Base-by-base conservation (phyloP, 2,797 vertebrate genomes). In the Poeciliopsis turneri region DNA sequence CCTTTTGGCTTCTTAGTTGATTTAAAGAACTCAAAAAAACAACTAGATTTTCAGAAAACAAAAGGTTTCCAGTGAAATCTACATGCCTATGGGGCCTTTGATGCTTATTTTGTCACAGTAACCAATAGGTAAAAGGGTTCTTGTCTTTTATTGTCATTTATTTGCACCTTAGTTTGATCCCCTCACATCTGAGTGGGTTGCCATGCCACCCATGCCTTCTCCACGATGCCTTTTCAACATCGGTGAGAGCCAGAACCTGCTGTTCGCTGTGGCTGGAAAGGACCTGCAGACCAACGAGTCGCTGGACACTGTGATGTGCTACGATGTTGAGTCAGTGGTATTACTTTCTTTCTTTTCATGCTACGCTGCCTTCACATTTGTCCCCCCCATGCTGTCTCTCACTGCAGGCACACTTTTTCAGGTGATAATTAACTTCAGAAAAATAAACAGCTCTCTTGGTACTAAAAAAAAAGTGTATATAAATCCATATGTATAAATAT, bases 271-370 rank as follows among this genome's bases (percentile, higher is more conserved):
- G 79, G 98, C 97, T 30, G 98, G 98, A 86, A 99, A 99, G 93
- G 98, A 99, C 92, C 97, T 99, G 77, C 97, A 99, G 91, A 97
- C 95, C 49, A 98, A 97, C 82, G 97, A 97, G 90, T 98, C 98
- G 0, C 93, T 99, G 76, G 98, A 99, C 90, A 96, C 95, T 2
- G 97, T 98, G 1, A 85, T 99, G 94, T 98, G 97, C 95, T 99
- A 97, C 74, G 97, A 99, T 81, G 87, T 92, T 0, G 96, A 95
- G 98, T 99, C 92, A 92, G 95, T 94, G 74, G 0, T 30, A 7
- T 78, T 36, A 18, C 72, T 76, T 30, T 2, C 49, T 53, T 57
- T 16, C 12, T 55, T 53, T 61, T 20, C 12, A 20, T 23, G 25
- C 33, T 18, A 2, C 9, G 23, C 3, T 3, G n/a, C n/a, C 25